Conservation (phyloP, 2,797 vertebrate genomes). For the Spheniscus humboldti region DNA sequence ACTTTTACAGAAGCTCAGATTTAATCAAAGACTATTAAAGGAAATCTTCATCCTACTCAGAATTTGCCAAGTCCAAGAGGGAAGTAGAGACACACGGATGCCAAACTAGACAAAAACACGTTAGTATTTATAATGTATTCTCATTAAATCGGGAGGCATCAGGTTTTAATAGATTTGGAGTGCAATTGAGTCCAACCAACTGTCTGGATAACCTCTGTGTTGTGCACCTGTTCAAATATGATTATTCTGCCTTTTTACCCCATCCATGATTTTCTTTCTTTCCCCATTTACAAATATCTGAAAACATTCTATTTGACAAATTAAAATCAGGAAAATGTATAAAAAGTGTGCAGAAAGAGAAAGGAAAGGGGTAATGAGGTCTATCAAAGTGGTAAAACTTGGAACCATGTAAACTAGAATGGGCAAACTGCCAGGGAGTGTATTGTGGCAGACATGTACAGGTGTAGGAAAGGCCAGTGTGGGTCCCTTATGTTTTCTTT, state of each 20-base stretch:
- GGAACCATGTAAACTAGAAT: background rate
- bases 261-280: background rate
- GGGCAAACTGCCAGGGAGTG: background rate
- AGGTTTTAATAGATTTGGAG: slow-evolving; percentile 53
- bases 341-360: background rate
- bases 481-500: background rate
- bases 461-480: background rate
- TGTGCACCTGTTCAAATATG: slow-evolving; percentile 57
- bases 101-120: slow-evolving; percentile 57
- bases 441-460: background rate
- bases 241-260: slow-evolving; percentile 12
- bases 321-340: background rate
- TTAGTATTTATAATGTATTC: slow-evolving; percentile 32
- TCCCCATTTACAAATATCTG: background rate
- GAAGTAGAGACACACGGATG: slow-evolving; percentile 15
- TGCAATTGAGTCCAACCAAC: slow-evolving; percentile 47
- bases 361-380: background rate
- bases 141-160: slow-evolving; percentile 45
- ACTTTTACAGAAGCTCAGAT: background rate
- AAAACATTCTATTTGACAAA: background rate
- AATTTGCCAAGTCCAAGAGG: slow-evolving; percentile 26
- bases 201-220: slow-evolving; percentile 60
- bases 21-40: background rate
- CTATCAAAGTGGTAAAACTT: background rate
- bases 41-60: background rate